Evolutionary conservation across 2,888 invertebrate genomes (phyloP), one percentile per base, ranked within the genome.

Genomic region (Psococerastis gibbosa): DNA sequence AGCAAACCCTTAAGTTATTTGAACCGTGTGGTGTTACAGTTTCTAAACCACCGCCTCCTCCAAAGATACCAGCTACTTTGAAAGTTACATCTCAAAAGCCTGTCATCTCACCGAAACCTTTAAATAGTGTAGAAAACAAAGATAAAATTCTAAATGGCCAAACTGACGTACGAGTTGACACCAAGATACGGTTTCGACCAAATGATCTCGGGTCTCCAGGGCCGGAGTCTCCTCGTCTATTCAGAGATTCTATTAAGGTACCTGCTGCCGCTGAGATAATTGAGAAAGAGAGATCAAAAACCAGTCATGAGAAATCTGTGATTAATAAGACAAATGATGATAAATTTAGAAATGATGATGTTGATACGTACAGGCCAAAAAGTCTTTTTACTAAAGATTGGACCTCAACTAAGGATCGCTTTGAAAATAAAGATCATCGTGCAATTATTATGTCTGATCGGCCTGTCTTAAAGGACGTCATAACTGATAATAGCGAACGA

Each of bases 1-100:
- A 82, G 54, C 78, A 84, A 47, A 79, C 85, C 11, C 71, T 87
- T 48, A 73, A 78, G 55, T 77, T 87, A 55, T 91, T 89, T 63
- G 89, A 91, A 59, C 47, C 62, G 46, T 57, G 66, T 60, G 61
- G 71, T 50, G 61, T 74, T n/a, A 60, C 33, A 20, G 35, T 38
- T 35, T 9, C 32, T 42, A 22, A 17, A 17, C 17, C 45, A 13
- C 31, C 46, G 13, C 22, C 46, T 13, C 16, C 35, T 32, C 43
- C 35, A 15, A 32, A 17, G 34, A 32, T n/a, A 11, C 32, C 22
- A 13, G 11, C 43, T n/a, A 22, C 20, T 8, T 18, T 22, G n/a
- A 34, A 16, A 32, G 33, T 20, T 9, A 43, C 23, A 22, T 32
- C 23, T 8, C 11, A 43, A 32, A 69, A 72, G 52, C 66, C 67